Evolutionary conservation across 2,888 invertebrate genomes (phyloP).

Genomic region (Amorpha juglandis): DNA sequence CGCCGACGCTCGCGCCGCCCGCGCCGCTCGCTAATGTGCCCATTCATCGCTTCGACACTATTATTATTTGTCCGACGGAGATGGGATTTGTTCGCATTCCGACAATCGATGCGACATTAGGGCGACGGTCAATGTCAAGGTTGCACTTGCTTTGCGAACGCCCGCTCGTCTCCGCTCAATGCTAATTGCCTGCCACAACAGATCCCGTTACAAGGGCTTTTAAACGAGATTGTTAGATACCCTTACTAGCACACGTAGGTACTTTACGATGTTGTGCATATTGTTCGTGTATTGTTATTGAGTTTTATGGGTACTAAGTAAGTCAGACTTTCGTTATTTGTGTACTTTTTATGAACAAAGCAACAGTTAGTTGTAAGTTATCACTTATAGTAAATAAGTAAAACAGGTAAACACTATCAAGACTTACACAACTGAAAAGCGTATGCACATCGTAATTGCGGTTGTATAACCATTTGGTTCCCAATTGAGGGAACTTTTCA

Average conservation of each 20-base stretch:
- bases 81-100: slow-evolving; percentile 77
- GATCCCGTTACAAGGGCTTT: slow-evolving; percentile 53
- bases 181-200: slow-evolving; percentile 62
- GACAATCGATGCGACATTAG: slow-evolving; percentile 77
- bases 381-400: neutral
- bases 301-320: neutral
- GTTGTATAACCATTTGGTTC: slow-evolving; percentile 12
- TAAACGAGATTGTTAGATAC: slow-evolving; percentile 4
- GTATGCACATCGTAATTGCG: neutral
- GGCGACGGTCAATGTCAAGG: slow-evolving; percentile 81
- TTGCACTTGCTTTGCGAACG: slow-evolving; percentile 74
- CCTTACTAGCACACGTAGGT: neutral
- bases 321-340: neutral
- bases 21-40: slow-evolving; percentile 77
- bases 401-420: too few species aligned
- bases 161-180: slow-evolving; percentile 50
- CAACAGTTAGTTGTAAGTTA: neutral
- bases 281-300: neutral
- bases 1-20: slow-evolving; percentile 54
- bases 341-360: neutral
- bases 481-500: slow-evolving; percentile 9
- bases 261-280: neutral
- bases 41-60: slow-evolving; percentile 81
- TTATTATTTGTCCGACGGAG: slow-evolving; percentile 72
- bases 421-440: slow-evolving; percentile 14